Base-by-base conservation (phyloP, 2,888 invertebrate genomes). In the Chironomus riparius region DNA sequence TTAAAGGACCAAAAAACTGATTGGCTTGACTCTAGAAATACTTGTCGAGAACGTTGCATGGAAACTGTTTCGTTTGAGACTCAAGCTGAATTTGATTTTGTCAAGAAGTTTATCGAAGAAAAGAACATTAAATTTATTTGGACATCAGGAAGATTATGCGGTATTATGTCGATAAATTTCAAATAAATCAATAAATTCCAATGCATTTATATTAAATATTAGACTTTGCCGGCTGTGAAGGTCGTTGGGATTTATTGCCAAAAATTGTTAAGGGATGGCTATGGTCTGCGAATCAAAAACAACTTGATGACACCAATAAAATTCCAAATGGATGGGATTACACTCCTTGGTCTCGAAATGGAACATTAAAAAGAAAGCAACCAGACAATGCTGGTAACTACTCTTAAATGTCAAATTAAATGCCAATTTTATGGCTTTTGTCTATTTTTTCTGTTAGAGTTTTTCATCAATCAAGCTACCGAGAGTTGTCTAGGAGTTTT, bases 261-360 rank as follows among this genome's bases (percentile, higher is more conserved):
- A 71, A 71, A 71, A 22, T 56, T 28, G 28, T 71, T 7, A 71
- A 71, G 15, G 71, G 71, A 6, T 71, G 71, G 71, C 71, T 71
- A 2, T 71, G 71, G 71, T 22, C 56, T 56, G 50, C 71, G 5
- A 61, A 56, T 56, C 71, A 56, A 28, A 24, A n/a, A 13, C 21
- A 22, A 24, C 50, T 71, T 61, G 71, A 18, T 24, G 50, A 48
- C 18, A 71, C 71, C 3, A 18, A 71, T 15, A 71, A 71, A 24
- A 56, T 56, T 56, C 71, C 71, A 50, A 15, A 21, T 13, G 61
- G 28, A 5, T 71, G 71, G 71, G 28, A 15, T 24, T 71, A 71
- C 28, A 18, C 18, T 15, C 71, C 71, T 28, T 71, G 71, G 71
- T 71, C 71, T 13, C 15, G 21, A 2, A 71, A 56, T n/a, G 71